Percentiles rank a stretch among this genome's conserved stretches.
These are phyloP conservation scores for Thymelicus acteon DNA, from an alignment of 2,888 invertebrate genomes.

Conservation along the genomic window DNA sequence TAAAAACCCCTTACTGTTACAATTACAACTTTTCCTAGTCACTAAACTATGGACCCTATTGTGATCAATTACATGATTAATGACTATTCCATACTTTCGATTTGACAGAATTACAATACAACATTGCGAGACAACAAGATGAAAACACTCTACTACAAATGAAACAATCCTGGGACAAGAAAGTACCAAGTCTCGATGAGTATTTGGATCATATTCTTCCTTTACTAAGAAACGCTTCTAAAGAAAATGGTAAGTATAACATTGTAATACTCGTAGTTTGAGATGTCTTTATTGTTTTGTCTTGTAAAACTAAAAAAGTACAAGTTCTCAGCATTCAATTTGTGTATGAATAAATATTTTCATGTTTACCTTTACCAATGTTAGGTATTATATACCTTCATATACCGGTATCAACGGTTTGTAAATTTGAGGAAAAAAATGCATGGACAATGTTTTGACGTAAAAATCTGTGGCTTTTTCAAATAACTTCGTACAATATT, in stretches of 20 bases:
- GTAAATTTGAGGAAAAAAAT: too few species aligned
- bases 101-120: constrained; percentile 68
- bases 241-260: constrained; percentile 69
- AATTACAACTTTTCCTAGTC: too few species aligned
- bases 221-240: constrained; percentile 71
- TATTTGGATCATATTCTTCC: constrained; percentile 75
- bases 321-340: too few species aligned
- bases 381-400: too few species aligned
- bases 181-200: constrained; percentile 68
- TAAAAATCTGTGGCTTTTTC: not conserved
- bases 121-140: constrained; percentile 70
- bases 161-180: constrained; percentile 76
- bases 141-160: constrained; percentile 63
- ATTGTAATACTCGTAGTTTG: not conserved
- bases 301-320: too few species aligned
- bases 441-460: not conserved
- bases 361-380: too few species aligned
- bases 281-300: too few species aligned
- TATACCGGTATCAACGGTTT: too few species aligned
- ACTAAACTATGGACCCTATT: too few species aligned
- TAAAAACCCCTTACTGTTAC: too few species aligned
- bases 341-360: too few species aligned
- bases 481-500: not conserved
- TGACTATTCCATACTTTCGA: not conserved
- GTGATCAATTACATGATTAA: too few species aligned